These are phyloP conservation scores for Hydroisotoma schaefferi DNA, from an alignment of 2,888 invertebrate species.

Conservation along the genomic window DNA sequence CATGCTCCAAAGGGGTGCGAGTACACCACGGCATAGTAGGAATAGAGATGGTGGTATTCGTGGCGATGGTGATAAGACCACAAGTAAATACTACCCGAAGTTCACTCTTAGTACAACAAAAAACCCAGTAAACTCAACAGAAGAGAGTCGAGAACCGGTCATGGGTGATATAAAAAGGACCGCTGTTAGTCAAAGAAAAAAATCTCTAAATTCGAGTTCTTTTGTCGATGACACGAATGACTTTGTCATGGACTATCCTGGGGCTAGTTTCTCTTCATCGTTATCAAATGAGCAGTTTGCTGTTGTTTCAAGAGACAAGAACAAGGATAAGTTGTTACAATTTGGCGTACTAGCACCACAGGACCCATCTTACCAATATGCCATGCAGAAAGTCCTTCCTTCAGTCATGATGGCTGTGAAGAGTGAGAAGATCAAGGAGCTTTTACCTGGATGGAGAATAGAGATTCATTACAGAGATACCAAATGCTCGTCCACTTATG, in stretches of 20 bases:
- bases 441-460: constrained; percentile 67
- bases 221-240: not conserved
- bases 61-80: too few species aligned
- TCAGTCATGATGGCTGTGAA: constrained; percentile 67
- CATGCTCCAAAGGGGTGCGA: too few species aligned
- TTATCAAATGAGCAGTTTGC: too few species aligned
- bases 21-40: too few species aligned
- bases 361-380: constrained; percentile 61
- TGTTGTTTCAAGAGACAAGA: too few species aligned
- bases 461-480: constrained; percentile 68
- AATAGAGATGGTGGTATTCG: too few species aligned
- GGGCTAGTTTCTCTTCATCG: not conserved
- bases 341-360: constrained; percentile 65
- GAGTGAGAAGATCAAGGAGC: constrained; percentile 47
- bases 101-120: too few species aligned
- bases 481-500: constrained; percentile 70
- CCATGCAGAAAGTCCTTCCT: constrained; percentile 65
- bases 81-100: too few species aligned
- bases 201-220: not conserved
- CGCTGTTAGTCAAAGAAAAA: not conserved
- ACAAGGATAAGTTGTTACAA: constrained; percentile 54
- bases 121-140: not conserved
- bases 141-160: not conserved
- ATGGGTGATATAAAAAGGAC: not conserved
- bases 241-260: not conserved